Base-by-base conservation (phyloP, 1,140 invertebrate genomes). In the Trachymyrmex septentrionalis region DNA sequence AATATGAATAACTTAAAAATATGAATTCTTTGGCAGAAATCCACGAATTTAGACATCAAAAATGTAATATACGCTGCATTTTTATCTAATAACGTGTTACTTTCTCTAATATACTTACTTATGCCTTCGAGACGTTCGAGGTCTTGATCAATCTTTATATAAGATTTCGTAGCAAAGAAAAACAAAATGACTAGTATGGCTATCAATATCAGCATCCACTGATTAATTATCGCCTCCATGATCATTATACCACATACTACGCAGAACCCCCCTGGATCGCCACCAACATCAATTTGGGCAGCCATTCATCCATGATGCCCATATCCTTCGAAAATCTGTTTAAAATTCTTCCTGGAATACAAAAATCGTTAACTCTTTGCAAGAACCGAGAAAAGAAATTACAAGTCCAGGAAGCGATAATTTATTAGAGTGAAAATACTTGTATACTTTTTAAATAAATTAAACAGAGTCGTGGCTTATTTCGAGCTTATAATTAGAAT, bases 271-370 rank as follows among this genome's bases (percentile, higher is more conserved):
- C 92, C 80, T 97, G 97, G 48, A 96, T 71, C 0, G 95, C 94
- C 91, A 98, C 98, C 89, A 98, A 96, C 90, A 97, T 96, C 19
- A 96, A 94, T 90, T 94, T 95, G 57, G 98, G 98, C 7, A 99
- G 93, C 12, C 96, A 71, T 92, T 98, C 98, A 94, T 98, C 98
- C 88, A 98, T 96, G 30, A 97, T 97, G 88, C 98, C 98, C 91
- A 98, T 96, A 92, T 98, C 98, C 93, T 97, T 97, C 0, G 97
- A 97, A 94, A 98, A 98, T 88, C 97, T 94, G 94, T 98, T 98
- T n/a, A 98, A 94, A 57, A 98, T 97, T 72, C 97, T 95, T 89
- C 97, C 96, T 91, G 93, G 34, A 66, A 64, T 0, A 34, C 27
- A 16, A 48, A 24, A 75, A n/a, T n/a, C n/a, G 16, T 4, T 50